Evolutionary conservation across 2,113 vertebrate genomes (phyloP).

Genomic region (Panthera uncia): DNA sequence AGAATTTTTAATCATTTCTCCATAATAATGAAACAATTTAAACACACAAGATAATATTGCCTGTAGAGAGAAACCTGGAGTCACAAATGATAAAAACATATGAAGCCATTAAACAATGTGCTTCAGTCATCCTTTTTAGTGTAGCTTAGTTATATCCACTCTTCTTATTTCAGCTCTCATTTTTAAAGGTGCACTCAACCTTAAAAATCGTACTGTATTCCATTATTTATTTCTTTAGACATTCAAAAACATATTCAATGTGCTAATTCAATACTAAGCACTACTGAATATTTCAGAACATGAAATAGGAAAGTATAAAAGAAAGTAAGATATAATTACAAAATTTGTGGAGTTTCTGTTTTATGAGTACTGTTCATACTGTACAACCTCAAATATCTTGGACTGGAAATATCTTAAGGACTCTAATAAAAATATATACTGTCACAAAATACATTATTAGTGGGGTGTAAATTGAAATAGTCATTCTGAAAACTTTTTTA

Average conservation of each 20-base stretch:
- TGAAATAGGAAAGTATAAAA: neutral
- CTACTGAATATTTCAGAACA: neutral
- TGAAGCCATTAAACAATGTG: neutral
- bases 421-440: neutral
- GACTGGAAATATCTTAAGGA: neutral
- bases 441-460: neutral
- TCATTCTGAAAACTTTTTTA: neutral
- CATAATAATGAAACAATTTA: slow-evolving; percentile 36
- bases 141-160: neutral
- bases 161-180: neutral
- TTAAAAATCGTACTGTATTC: neutral
- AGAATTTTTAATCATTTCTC: slow-evolving; percentile 77
- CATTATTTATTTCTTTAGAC: neutral
- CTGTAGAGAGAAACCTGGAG: slow-evolving; percentile 42
- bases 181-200: neutral
- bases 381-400: neutral
- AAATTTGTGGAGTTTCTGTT: neutral
- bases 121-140: neutral
- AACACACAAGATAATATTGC: slow-evolving; percentile 36
- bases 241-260: neutral
- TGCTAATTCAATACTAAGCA: neutral
- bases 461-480: neutral
- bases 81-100: neutral
- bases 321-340: neutral
- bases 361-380: neutral